Conservation (phyloP, 2,888 invertebrate species). For the Rosalia funebris region DNA sequence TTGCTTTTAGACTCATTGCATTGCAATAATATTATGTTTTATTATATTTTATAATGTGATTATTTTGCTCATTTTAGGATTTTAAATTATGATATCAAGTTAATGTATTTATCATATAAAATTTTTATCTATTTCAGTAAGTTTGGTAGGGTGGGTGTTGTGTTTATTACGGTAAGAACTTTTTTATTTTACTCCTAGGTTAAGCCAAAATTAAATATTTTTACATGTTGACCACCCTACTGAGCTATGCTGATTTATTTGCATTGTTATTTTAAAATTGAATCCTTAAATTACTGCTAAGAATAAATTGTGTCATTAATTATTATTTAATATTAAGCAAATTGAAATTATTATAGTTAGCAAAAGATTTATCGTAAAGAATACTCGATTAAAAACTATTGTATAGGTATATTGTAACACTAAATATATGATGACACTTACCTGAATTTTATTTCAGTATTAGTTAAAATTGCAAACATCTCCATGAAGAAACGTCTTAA, state of each 20-base stretch:
- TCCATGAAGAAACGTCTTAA: too few relatives aligned
- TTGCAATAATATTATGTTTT: slow-evolving; percentile 21
- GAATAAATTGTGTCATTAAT: slow-evolving; percentile 20
- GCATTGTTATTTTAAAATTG: too few relatives aligned
- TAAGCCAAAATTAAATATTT: slow-evolving; percentile 21
- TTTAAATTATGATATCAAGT: slow-evolving; percentile 25
- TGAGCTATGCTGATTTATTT: slow-evolving; percentile 47
- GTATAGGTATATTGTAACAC: slow-evolving; percentile 31
- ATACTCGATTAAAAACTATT: slow-evolving; percentile 28
- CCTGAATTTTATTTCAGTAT: slow-evolving; percentile 29
- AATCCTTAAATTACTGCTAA: slow-evolving; percentile 14
- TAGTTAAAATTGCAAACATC: background rate
- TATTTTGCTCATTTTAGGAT: slow-evolving; percentile 37
- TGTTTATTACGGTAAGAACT: slow-evolving; percentile 38
- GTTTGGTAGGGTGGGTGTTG: slow-evolving; percentile 64
- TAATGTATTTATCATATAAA: slow-evolving; percentile 26
- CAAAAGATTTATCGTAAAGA: slow-evolving; percentile 28
- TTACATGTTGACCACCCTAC: slow-evolving; percentile 58
- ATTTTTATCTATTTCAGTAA: slow-evolving; percentile 51
- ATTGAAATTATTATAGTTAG: slow-evolving; percentile 35
- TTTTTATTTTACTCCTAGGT: slow-evolving; percentile 26
- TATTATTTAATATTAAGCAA: slow-evolving; percentile 32
- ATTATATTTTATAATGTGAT: slow-evolving; percentile 33
- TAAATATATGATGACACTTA: slow-evolving; percentile 31
- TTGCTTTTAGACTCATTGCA: slow-evolving; percentile 13